Percentiles rank a stretch among this genome's conserved stretches.
Evolutionary conservation across 23 tunicate genomes (phyloP).

Genomic region (Aplidium turbinatum): DNA sequence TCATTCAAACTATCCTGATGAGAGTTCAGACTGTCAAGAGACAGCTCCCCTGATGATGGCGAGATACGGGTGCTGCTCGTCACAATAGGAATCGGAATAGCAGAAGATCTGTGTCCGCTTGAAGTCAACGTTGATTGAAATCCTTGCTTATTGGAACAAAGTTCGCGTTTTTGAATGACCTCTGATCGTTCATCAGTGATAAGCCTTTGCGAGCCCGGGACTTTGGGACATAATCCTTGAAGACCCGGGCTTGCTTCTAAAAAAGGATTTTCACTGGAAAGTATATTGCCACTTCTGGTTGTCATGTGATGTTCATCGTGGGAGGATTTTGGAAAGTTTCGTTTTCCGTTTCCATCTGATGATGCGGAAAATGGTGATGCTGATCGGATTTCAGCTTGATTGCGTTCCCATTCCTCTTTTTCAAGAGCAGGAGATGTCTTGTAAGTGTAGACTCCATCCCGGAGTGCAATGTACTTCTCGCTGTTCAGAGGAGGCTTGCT

Average conservation of each 20-base stretch:
- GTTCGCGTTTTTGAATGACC: too few relatives aligned
- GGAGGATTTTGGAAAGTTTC: neutral
- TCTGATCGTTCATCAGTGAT: too few relatives aligned
- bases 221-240: slow-evolving; percentile 9
- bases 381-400: neutral
- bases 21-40: neutral
- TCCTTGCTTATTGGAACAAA: too few relatives aligned
- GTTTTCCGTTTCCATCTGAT: neutral
- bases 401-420: slow-evolving; percentile 29
- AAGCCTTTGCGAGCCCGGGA: slow-evolving; percentile 49
- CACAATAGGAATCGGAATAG: too few relatives aligned
- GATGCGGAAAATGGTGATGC: neutral
- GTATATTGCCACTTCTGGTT: slow-evolving; percentile 3
- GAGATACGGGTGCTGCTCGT: too few relatives aligned
- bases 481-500: slow-evolving; percentile 22
- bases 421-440: slow-evolving; percentile 70
- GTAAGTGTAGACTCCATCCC: slow-evolving; percentile 78
- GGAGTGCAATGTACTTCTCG: slow-evolving; percentile 75
- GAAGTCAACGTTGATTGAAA: too few relatives aligned
- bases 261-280: slow-evolving; percentile 56
- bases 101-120: too few relatives aligned
- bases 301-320: neutral
- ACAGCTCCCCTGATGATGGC: neutral
- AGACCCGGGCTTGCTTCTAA: slow-evolving; percentile 84
- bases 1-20: neutral